Percentiles rank a stretch among this genome's conserved stretches.
These are phyloP conservation scores for Apolygus lucorum DNA, from an alignment of 1,140 invertebrate species.

Conservation along the genomic window DNA sequence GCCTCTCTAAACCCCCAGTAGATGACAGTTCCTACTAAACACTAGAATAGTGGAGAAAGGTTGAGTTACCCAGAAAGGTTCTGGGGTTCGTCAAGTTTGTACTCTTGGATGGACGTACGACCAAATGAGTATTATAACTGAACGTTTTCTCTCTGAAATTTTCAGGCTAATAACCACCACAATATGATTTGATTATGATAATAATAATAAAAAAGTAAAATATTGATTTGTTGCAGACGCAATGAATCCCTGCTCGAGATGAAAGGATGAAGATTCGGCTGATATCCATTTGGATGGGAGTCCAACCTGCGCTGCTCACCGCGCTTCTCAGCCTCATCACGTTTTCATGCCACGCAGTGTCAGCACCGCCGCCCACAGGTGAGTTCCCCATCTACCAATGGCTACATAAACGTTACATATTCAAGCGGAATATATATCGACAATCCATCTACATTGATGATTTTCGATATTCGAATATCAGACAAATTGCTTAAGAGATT, in stretches of 20 bases:
- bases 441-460: no score
- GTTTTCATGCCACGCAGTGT: background rate
- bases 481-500: no score
- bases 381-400: background rate
- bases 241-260: background rate
- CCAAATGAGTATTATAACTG: background rate
- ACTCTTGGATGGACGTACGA: background rate
- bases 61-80: background rate
- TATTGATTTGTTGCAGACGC: background rate
- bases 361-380: conserved; percentile 1
- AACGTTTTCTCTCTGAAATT: background rate
- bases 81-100: background rate
- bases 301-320: conserved; percentile 1
- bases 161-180: background rate
- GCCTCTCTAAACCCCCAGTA: no score
- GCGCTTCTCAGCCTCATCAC: background rate
- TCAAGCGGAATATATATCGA: no score
- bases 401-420: no score
- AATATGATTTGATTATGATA: background rate
- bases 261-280: background rate
- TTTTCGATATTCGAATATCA: no score
- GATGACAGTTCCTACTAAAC: no score
- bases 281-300: background rate
- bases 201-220: background rate
- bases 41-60: no score